Evolutionary conservation across 2,113 vertebrate species (phyloP).

Genomic region (Dasyurus viverrinus): DNA sequence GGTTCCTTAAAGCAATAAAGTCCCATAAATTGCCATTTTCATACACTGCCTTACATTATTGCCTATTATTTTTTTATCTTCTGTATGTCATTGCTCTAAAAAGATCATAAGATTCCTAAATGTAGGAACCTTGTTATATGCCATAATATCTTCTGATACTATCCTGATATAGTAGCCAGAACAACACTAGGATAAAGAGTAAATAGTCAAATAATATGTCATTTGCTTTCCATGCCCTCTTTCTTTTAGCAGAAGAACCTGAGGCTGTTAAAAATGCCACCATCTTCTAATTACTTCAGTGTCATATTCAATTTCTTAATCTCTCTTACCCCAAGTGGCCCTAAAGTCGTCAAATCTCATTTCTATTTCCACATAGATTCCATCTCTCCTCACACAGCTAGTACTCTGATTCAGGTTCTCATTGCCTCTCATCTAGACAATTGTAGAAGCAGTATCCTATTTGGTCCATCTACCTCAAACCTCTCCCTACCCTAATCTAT

Average conservation of each 20-base stretch:
- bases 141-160: background rate
- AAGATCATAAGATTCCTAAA: background rate
- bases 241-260: background rate
- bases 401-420: background rate
- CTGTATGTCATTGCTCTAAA: background rate
- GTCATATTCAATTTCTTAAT: background rate
- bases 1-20: background rate
- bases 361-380: background rate
- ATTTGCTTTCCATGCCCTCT: background rate
- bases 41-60: background rate
- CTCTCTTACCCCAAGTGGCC: background rate
- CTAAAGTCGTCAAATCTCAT: background rate
- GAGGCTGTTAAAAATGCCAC: background rate
- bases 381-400: background rate
- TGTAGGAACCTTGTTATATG: background rate
- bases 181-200: background rate
- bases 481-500: background rate
- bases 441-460: background rate
- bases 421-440: background rate
- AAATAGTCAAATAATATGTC: background rate
- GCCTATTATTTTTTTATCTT: background rate
- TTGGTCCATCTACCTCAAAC: background rate
- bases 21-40: background rate
- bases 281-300: background rate
- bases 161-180: background rate